Conservation (phyloP, 2,797 vertebrate genomes). For the Rhabdomys pumilio region DNA sequence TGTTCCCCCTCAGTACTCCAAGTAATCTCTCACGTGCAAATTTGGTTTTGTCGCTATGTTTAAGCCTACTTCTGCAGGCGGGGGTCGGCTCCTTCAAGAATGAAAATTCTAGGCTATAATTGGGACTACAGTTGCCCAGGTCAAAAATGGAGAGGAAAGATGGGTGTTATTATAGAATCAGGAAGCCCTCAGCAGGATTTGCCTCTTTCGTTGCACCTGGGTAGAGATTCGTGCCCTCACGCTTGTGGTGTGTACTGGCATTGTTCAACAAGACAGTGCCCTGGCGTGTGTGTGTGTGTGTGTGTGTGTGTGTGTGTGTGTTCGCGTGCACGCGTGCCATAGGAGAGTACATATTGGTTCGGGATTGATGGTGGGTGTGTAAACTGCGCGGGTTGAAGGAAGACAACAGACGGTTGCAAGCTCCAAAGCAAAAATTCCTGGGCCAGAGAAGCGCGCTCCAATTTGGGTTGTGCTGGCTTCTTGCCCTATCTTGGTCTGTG, state of each 20-base stretch:
- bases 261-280: neutral
- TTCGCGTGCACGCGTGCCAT: too few species aligned
- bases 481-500: neutral
- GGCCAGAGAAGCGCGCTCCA: neutral
- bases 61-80: neutral
- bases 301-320: neutral
- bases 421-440: neutral
- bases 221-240: neutral
- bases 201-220: constrained; percentile 49
- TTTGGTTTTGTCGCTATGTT: neutral
- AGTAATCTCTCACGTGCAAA: neutral
- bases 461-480: neutral
- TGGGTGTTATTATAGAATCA: neutral
- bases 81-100: neutral
- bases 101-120: neutral
- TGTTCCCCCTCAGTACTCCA: neutral
- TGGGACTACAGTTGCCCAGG: neutral
- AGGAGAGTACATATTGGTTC: too few species aligned
- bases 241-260: neutral
- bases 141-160: neutral
- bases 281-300: too few species aligned
- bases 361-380: neutral
- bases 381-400: neutral
- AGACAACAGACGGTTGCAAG: neutral
- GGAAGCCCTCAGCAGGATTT: fast-evolving